Percentiles rank a stretch among this genome's conserved stretches.
Conservation (phyloP, 53 echinoderm and acorn worm genomes). For the Holothuria scabra region DNA sequence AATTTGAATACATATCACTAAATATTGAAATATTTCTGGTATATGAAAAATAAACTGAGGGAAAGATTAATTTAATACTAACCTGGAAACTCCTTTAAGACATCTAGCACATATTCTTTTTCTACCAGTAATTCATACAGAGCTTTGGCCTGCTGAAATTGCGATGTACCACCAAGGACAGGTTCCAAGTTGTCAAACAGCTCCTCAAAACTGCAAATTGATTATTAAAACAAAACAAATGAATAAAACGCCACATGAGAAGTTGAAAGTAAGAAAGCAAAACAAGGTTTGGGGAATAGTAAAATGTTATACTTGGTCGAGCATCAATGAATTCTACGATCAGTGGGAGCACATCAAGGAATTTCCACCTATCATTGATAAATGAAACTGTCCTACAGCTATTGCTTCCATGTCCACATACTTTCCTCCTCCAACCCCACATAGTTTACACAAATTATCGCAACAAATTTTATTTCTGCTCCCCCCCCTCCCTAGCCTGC, state of each 20-base stretch:
- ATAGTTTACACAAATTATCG: no score
- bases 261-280: background rate
- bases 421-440: no score
- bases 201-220: constrained; percentile 45
- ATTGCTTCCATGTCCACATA: no score
- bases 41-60: background rate
- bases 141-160: constrained; percentile 22
- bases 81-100: constrained; percentile 64
- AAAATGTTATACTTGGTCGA: no score
- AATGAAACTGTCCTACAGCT: no score
- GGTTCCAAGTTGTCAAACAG: constrained; percentile 41
- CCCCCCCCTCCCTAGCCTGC: no score
- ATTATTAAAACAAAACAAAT: background rate
- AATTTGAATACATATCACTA: no score
- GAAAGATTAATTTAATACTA: background rate
- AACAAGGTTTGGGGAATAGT: background rate
- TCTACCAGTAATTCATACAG: constrained; percentile 51
- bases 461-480: no score
- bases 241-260: background rate
- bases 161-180: constrained; percentile 20
- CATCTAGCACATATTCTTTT: constrained; percentile 53
- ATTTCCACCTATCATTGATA: no score
- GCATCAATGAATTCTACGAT: no score
- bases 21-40: background rate
- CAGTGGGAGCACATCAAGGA: no score